Conservation (phyloP, 2,113 vertebrate genomes). For the Tor tambroides region DNA sequence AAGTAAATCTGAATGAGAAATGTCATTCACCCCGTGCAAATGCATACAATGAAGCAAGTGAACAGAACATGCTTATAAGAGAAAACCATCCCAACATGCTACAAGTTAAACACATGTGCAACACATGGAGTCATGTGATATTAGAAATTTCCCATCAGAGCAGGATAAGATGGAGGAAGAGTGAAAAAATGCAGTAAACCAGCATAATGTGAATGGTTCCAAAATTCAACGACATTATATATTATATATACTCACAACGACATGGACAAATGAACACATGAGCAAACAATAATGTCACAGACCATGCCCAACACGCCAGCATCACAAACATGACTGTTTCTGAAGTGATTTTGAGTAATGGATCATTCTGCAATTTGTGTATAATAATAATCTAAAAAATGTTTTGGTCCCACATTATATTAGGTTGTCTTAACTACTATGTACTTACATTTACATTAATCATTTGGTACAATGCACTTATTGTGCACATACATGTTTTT, state of each 20-base stretch:
- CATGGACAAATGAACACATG: slow-evolving; percentile 60
- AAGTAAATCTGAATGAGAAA: background rate
- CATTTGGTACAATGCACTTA: too few species aligned
- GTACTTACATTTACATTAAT: too few species aligned
- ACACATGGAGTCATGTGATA: slow-evolving; percentile 31
- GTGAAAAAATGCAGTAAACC: slow-evolving; percentile 51
- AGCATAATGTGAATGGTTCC: slow-evolving; percentile 58
- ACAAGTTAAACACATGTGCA: slow-evolving; percentile 43
- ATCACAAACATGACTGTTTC: background rate
- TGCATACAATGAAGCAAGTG: slow-evolving; percentile 53
- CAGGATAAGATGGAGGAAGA: slow-evolving; percentile 26
- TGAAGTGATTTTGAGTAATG: background rate
- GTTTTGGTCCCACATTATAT: too few species aligned
- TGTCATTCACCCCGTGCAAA: background rate
- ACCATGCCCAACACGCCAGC: slow-evolving; percentile 18
- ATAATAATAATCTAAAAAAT: too few species aligned
- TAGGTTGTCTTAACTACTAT: too few species aligned
- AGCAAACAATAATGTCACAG: slow-evolving; percentile 74
- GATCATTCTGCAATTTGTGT: background rate
- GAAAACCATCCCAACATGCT: slow-evolving; percentile 53
- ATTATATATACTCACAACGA: slow-evolving; percentile 49
- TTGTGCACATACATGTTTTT: too few species aligned
- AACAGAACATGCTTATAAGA: background rate
- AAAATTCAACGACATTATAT: slow-evolving; percentile 41
- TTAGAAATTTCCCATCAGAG: slow-evolving; percentile 23